phyloP scores from a whole-genome alignment of 2,113 vertebrate species.

The Lipotes vexillifer region DNA sequence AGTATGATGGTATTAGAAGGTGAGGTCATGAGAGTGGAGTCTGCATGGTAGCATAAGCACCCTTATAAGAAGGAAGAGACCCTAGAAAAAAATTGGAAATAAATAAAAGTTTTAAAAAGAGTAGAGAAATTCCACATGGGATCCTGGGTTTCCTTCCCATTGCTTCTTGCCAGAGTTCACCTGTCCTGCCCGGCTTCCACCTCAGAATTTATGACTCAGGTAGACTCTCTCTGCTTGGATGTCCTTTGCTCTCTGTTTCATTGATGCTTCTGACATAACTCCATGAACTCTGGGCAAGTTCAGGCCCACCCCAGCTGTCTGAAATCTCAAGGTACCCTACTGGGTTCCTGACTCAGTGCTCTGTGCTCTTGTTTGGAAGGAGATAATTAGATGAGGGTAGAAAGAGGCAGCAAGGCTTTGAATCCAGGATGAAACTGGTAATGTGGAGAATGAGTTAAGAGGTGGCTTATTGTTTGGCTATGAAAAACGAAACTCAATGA shows the following conservation, averaged over 20 bases:
- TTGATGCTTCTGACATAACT: not conserved
- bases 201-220: not conserved
- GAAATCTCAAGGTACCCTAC: not conserved
- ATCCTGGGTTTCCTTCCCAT: not conserved
- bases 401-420: not conserved
- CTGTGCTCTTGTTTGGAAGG: not conserved
- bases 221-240: not conserved
- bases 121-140: not conserved
- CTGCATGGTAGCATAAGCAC: not conserved
- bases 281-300: not conserved
- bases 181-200: not conserved
- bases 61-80: not conserved
- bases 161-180: not conserved
- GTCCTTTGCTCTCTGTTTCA: not conserved
- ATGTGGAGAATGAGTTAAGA: not conserved
- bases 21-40: not conserved
- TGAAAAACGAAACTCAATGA: not conserved
- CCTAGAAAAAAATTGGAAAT: not conserved
- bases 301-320: not conserved
- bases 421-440: not conserved
- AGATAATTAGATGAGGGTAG: not conserved
- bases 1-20: not conserved
- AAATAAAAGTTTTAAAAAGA: not conserved
- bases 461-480: not conserved
- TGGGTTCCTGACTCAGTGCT: not conserved